Base-by-base conservation (phyloP, 2,888 invertebrate genomes). In the Drosophila subsilvestris region DNA sequence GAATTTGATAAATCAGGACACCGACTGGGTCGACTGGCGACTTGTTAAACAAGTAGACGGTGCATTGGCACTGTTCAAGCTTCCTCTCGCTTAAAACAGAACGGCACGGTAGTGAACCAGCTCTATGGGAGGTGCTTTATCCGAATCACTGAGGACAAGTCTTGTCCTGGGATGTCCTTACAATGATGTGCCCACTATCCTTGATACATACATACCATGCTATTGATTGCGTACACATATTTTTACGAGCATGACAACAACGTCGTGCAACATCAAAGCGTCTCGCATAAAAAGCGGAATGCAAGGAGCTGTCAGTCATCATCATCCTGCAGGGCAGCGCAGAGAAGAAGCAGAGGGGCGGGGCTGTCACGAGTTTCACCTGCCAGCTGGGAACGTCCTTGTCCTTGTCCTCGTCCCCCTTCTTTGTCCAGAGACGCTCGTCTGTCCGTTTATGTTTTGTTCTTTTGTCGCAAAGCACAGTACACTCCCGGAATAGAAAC, bases 191-290 rank as follows among this genome's bases (percentile, higher is more conserved):
- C 66, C 25, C 29, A 65, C 54, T 66, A 61, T 48, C n/a, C 29
- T 61, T 62, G 62, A 17, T 32, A 32, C 27, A 62, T 47, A 18
- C 61, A 22, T 4, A 3, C 22, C 62, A 49, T 55, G 55, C 66
- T 66, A 66, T 55, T 62, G 57, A 69, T 62, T 80, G 68, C 76
- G 69, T 78, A 74, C 67, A 73, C 74, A 72, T 74, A 84, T 84
- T 86, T 83, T 80, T 80, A 81, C 74, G 85, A 84, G 79, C 79
- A 84, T 79, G 75, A 84, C 77, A 84, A 74, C 87, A 83, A 10
- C 10, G 29, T 84, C 75, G 86, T 82, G 86, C 76, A 76, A 82
- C 86, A 82, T 82, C 80, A 83, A 79, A 83, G 86, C 76, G 72
- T 77, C 63, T 62, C 43, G 74, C 59, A 70, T 56, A 61, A 51